Conservation (phyloP, 2,888 invertebrate species). For the Tricholauxania praeusta region DNA sequence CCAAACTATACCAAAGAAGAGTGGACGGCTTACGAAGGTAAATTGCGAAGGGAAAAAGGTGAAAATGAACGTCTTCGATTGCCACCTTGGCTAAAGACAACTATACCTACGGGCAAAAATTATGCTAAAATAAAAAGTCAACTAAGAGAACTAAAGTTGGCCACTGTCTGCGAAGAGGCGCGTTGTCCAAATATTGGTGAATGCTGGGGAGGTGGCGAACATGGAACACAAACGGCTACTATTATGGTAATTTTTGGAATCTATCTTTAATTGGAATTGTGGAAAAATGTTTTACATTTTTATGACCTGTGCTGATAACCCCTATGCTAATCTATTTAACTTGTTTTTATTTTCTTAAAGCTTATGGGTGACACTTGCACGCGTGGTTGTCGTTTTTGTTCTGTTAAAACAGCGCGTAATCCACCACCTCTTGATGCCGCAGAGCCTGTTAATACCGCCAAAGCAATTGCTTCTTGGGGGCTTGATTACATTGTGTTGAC, state of each 20-base stretch:
- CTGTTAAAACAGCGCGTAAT: conserved; percentile 92
- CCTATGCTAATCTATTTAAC: conserved; percentile 31
- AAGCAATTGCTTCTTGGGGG: conserved; percentile 93
- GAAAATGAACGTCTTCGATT: conserved; percentile 83
- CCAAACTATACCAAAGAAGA: conserved; percentile 69
- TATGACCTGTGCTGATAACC: conserved; percentile 52
- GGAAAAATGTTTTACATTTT: background rate
- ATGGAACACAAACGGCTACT: conserved; percentile 97
- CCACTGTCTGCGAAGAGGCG: conserved; percentile 98
- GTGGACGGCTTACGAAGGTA: conserved; percentile 81
- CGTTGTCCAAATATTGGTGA: conserved; percentile 98
- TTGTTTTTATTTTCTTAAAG: conserved; percentile 67
- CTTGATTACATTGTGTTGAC: conserved; percentile 97
- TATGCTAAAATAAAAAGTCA: conserved; percentile 87
- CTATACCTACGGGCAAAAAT: conserved; percentile 90
- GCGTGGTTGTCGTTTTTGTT: conserved; percentile 97
- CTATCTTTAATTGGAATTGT: conserved; percentile 6
- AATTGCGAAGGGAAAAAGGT: conserved; percentile 82
- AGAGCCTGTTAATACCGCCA: conserved; percentile 94
- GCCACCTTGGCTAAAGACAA: conserved; percentile 95
- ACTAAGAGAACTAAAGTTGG: conserved; percentile 85
- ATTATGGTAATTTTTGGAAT: conserved; percentile 83
- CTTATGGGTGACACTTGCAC: conserved; percentile 99
- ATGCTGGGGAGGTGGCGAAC: conserved; percentile 97
- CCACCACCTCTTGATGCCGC: conserved; percentile 91